Conservation (phyloP, 2,797 vertebrate species). For the Acipenser transmontanus region DNA sequence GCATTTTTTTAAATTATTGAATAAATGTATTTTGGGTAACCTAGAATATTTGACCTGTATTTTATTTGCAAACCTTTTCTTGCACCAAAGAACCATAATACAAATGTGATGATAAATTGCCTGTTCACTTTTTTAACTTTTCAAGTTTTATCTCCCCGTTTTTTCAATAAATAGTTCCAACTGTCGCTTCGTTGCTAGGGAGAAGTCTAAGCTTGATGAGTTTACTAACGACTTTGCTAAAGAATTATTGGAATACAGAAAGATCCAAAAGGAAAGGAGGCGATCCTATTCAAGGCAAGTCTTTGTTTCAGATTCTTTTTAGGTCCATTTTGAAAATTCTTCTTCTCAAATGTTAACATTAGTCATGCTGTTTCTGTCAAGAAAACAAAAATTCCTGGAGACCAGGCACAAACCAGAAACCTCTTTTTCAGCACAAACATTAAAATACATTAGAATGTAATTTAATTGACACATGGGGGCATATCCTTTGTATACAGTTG, state of each 20-base stretch:
- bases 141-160: constrained; percentile 28
- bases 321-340: neutral
- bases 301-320: neutral
- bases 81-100: neutral
- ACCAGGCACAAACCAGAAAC: too few species aligned
- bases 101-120: too few species aligned
- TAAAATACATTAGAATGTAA: too few species aligned
- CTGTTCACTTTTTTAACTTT: constrained; percentile 20
- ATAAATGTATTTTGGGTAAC: neutral
- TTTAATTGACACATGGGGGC: too few species aligned
- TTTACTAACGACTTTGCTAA: constrained; percentile 99
- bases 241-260: constrained; percentile 96
- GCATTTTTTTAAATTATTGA: too few species aligned
- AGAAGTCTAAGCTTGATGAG: constrained; percentile 96
- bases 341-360: neutral
- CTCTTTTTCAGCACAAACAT: too few species aligned
- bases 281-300: constrained; percentile 92
- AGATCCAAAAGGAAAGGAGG: constrained; percentile 90
- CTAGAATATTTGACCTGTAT: neutral
- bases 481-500: too few species aligned
- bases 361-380: too few species aligned
- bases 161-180: constrained; percentile 29
- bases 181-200: constrained; percentile 60
- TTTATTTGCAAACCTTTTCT: neutral
- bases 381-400: too few species aligned